phyloP scores from a whole-genome alignment of 2,888 invertebrate genomes.

The Adelphocoris suturalis region DNA sequence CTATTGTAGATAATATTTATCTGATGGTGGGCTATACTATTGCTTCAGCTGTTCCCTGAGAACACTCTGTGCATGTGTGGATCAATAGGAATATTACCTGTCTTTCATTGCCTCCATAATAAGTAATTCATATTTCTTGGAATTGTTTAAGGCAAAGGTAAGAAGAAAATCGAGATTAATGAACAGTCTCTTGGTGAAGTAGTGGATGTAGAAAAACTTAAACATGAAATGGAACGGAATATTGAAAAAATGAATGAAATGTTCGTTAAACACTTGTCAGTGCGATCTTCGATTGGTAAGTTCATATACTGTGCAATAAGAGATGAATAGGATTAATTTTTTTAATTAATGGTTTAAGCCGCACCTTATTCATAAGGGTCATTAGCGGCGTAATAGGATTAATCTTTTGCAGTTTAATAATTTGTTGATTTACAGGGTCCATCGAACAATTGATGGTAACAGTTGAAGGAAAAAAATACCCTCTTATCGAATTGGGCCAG shows the following conservation, averaged over 20 bases:
- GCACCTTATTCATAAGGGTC: too few species aligned
- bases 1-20: too few species aligned
- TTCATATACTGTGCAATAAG: neutral
- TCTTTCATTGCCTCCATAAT: too few species aligned
- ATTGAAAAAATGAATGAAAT: slow-evolving; percentile 88
- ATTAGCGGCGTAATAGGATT: neutral
- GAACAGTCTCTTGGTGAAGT: slow-evolving; percentile 86
- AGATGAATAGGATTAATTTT: neutral
- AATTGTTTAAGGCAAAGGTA: slow-evolving; percentile 14
- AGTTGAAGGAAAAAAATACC: slow-evolving; percentile 89
- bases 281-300: slow-evolving; percentile 87
- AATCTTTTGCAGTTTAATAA: neutral
- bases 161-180: slow-evolving; percentile 84
- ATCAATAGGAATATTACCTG: too few species aligned
- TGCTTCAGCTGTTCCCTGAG: too few species aligned
- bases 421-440: slow-evolving; percentile 80
- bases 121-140: too few species aligned
- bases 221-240: slow-evolving; percentile 83
- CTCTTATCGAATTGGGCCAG: slow-evolving; percentile 92
- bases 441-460: slow-evolving; percentile 88
- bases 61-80: too few species aligned
- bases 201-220: slow-evolving; percentile 85
- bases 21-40: too few species aligned
- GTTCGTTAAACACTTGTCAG: slow-evolving; percentile 87
- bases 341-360: too few species aligned